Conservation (phyloP, 2,113 vertebrate genomes). For the Procavia capensis region DNA sequence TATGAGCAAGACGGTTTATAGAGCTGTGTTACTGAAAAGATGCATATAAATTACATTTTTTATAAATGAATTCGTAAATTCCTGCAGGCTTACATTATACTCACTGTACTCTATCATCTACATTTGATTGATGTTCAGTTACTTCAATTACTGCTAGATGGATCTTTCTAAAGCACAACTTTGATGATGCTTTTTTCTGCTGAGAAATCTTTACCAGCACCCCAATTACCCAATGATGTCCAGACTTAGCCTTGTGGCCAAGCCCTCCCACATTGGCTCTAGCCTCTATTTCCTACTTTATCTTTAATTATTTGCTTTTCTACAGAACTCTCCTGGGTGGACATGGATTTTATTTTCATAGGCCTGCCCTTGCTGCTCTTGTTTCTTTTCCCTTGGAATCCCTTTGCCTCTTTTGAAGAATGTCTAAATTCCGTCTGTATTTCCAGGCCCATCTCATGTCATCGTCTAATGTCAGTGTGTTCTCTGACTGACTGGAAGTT, state of each 20-base stretch:
- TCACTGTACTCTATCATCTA: slow-evolving; percentile 73
- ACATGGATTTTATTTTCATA: not conserved
- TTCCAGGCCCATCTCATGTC: not conserved
- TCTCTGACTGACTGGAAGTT: not conserved
- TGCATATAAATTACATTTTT: slow-evolving; percentile 83
- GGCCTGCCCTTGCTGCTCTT: not conserved
- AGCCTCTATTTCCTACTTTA: not conserved
- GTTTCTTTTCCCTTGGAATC: not conserved
- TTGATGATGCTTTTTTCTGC: slow-evolving; percentile 67
- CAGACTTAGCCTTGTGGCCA: slow-evolving; percentile 45
- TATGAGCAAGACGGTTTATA: slow-evolving; percentile 80
- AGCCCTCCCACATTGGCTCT: not conserved
- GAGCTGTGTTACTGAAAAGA: slow-evolving; percentile 81
- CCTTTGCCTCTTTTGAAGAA: not conserved
- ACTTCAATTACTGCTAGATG: slow-evolving; percentile 80
- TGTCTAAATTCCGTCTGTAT: not conserved
- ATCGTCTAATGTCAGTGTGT: not conserved
- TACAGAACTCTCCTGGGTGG: not conserved
- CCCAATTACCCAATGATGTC: slow-evolving; percentile 49
- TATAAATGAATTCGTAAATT: slow-evolving; percentile 83
- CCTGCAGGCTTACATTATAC: slow-evolving; percentile 79
- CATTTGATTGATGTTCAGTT: slow-evolving; percentile 81
- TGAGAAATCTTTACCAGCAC: slow-evolving; percentile 70
- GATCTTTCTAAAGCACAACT: slow-evolving; percentile 78
- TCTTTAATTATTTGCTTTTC: not conserved